Evolutionary conservation across 2,888 invertebrate genomes (phyloP), one percentile per base, ranked within the genome.

Genomic region (Bugula neritina): DNA sequence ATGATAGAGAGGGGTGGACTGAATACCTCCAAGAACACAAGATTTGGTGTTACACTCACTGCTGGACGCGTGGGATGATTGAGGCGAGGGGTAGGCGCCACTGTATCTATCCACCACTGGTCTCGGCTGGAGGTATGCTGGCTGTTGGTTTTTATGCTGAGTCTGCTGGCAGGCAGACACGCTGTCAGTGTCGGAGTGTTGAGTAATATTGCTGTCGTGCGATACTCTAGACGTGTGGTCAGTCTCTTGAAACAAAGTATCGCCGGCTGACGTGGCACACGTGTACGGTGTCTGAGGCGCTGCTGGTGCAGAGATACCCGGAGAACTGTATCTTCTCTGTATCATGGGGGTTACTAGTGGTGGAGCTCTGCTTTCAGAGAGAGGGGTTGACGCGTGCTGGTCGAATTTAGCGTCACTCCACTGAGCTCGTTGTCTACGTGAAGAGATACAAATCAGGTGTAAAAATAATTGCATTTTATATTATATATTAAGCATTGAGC

Each of bases 331-430:
- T 27, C 31, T 63, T 31, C 31, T 63, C 13, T 31, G 63, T 63
- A 63, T 63, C 17, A 63, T 27, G 13, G 63, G 63, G 10, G 63
- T 63, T 27, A 63, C 31, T 2, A 63, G 63, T 13, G 63, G 63
- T 34, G 63, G 63, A 27, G 63, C 63, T 31, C 63, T 63, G 5
- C 5, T 31, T 27, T 63, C 63, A 13, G 63, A 63, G 2, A 63
- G 31, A 63, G 63, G 63, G 34, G 63, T 63, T 13, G 63, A 63
- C 31, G 63, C 63, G 31, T 63, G 63, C 13, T 63, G 27, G 31
- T 63, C 31, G 27, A 63, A 25, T n/a, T 63, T 63, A 63, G 3
- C n/a, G 5, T 27, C 27, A 25, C 10, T 63, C 63, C 63, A 63
- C 17, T 27, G 27, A 27, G 5, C 31, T 31, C 27, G 27, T 34